These are phyloP conservation scores for Troides oblongomaculatus DNA, from an alignment of 2,888 invertebrate species.

Conservation along the genomic window DNA sequence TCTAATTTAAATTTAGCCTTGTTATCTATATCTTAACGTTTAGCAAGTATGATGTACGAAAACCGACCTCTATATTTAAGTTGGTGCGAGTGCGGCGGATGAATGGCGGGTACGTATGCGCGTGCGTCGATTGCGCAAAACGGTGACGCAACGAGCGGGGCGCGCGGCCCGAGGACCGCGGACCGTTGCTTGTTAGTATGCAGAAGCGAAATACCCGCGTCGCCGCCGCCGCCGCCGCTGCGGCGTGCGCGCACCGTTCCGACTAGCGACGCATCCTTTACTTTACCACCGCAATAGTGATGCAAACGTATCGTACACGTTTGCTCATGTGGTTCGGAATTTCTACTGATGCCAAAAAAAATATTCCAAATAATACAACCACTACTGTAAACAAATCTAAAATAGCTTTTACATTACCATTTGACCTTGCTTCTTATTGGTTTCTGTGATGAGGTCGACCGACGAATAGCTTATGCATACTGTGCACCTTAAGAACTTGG, in stretches of 20 bases:
- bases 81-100: slow-evolving; percentile 44
- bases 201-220: slow-evolving; percentile 67
- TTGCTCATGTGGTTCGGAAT: not conserved
- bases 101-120: slow-evolving; percentile 64
- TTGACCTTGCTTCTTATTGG: not conserved
- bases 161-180: slow-evolving; percentile 34
- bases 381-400: not conserved
- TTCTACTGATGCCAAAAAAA: not conserved
- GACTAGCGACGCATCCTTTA: slow-evolving; percentile 41
- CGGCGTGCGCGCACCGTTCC: slow-evolving; percentile 58
- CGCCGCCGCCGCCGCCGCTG: slow-evolving; percentile 33
- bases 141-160: slow-evolving; percentile 67
- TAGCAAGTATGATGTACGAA: not conserved
- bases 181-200: slow-evolving; percentile 71
- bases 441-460: not conserved
- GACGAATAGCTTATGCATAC: not conserved
- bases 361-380: not conserved
- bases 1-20: not conserved
- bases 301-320: not conserved
- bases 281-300: slow-evolving; percentile 12
- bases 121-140: slow-evolving; percentile 58
- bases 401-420: not conserved
- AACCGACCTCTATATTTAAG: not conserved
- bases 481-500: not conserved
- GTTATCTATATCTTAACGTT: not conserved